Base-by-base conservation (phyloP, 2,888 invertebrate genomes). In the Noctua pronuba region DNA sequence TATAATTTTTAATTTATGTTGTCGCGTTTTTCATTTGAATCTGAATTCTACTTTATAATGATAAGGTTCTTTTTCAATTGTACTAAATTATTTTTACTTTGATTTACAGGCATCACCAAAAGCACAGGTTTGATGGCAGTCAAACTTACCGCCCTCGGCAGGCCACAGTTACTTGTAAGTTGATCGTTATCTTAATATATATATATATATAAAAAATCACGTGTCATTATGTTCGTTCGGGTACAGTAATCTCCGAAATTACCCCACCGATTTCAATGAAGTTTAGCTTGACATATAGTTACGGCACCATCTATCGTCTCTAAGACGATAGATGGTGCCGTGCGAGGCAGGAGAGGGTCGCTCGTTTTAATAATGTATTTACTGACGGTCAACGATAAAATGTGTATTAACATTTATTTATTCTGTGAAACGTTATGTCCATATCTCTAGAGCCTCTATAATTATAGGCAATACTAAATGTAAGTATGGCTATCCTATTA, bases 61-160 rank as follows among this genome's bases (percentile, higher is more conserved):
- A 41, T 55, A 77, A 31, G 10, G 64, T 74, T 64, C 0, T 10
- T 4, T 64, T 62, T 69, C 13, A 38, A 24, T 16, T 52, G 31
- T 73, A 31, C 11, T 66, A n/a, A 68, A 46, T 21, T 41, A 16
- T 49, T 41, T 21, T 60, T 2, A 5, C 1, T 44, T 16, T 72
- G n/a, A 2, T 74, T 81, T 97, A 84, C 96, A 99, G 99, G 98
- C 91, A 98, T 98, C 77, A 99, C 99, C 55, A 98, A 98, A 94
- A 99, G 99, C 84, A 99, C 99, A 41, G 99, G 99, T 62, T 98
- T 99, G 91, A 99, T 99, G 92, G 99, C 99, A 64, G 98, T 99
- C 83, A 99, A 99, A 96, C 96, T 99, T 90, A 99, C 99, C 52
- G 99, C 99, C 16, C 97, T 99, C 60, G 99, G 99, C 90, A 98